A percentile compares a stretch with the other conserved stretches of the same genome.
Conservation (phyloP, 2,888 invertebrate species). For the Elysia crispata region DNA sequence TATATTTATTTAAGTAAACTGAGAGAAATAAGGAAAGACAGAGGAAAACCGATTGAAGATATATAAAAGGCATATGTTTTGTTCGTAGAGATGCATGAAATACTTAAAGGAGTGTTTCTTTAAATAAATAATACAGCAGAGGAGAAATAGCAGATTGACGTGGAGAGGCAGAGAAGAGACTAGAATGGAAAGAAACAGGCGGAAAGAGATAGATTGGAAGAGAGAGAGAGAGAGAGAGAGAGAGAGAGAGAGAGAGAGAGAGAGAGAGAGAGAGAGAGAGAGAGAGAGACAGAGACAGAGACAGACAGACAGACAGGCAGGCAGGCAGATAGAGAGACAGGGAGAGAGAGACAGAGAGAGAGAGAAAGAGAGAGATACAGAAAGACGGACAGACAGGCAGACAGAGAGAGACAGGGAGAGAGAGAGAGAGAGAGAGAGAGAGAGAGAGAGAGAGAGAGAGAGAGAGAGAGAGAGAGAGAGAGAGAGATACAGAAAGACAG, state of each 20-base stretch:
- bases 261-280: slow-evolving; percentile 30
- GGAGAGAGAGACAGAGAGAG: background rate
- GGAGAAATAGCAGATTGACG: too few relatives aligned
- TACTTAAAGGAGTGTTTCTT: too few relatives aligned
- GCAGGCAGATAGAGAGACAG: background rate
- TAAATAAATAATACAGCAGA: too few relatives aligned
- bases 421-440: background rate
- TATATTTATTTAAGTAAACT: too few relatives aligned
- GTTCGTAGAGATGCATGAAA: too few relatives aligned
- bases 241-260: slow-evolving; percentile 23
- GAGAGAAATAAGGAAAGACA: too few relatives aligned
- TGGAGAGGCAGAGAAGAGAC: too few relatives aligned
- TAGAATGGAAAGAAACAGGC: background rate
- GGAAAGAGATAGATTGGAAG: slow-evolving; percentile 6
- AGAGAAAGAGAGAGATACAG: background rate
- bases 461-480: background rate
- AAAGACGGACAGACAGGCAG: background rate
- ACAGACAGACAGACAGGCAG: background rate
- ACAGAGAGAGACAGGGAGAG: background rate
- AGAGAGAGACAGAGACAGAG: background rate
- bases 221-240: slow-evolving; percentile 17
- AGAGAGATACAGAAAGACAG: background rate
- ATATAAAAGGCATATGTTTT: too few relatives aligned
- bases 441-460: background rate
- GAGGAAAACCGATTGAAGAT: too few relatives aligned